phyloP scores from a whole-genome alignment of 2,797 vertebrate species.

The Zenarchopterus dispar region DNA sequence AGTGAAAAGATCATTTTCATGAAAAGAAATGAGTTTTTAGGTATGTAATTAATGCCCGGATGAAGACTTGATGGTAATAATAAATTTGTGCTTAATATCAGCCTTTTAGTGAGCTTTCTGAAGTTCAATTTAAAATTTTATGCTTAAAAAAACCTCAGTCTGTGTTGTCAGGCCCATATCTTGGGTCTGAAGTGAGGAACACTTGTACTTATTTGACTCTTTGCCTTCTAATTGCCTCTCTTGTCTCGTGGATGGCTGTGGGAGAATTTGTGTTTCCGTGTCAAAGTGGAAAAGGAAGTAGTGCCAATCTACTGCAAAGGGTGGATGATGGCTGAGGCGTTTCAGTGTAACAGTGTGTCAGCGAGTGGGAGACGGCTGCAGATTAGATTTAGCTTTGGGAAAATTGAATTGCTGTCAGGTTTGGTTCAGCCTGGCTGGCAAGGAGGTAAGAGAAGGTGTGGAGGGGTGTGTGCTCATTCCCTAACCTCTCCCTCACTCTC shows the following conservation, averaged over 20 bases:
- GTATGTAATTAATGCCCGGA: too few species aligned
- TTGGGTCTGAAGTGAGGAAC: not conserved
- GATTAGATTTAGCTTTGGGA: slow-evolving; percentile 83
- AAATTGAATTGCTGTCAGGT: slow-evolving; percentile 82
- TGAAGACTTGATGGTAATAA: too few species aligned
- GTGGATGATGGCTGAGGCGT: slow-evolving; percentile 64
- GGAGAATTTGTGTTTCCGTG: slow-evolving; percentile 1
- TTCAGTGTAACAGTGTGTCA: slow-evolving; percentile 66
- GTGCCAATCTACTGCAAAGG: slow-evolving; percentile 61
- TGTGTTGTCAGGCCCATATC: too few species aligned
- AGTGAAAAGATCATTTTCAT: too few species aligned
- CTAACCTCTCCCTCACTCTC: slow-evolving; percentile 36
- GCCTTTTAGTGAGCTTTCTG: too few species aligned
- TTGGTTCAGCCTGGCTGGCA: slow-evolving; percentile 71
- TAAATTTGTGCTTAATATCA: too few species aligned
- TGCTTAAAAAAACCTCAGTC: too few species aligned
- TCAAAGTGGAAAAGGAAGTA: slow-evolving; percentile 2
- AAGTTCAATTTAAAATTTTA: too few species aligned
- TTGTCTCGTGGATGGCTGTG: slow-evolving; percentile 3
- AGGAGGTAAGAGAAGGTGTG: slow-evolving; percentile 66
- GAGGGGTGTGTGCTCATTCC: slow-evolving; percentile 42
- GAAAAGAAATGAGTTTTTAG: too few species aligned
- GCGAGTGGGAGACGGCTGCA: slow-evolving; percentile 64
- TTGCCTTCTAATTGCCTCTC: slow-evolving; percentile 20
- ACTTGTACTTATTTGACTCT: slow-evolving; percentile 7